Percentiles rank a stretch among this genome's conserved stretches.
Evolutionary conservation across 2,797 vertebrate genomes (phyloP).

Genomic region (Gallirallus australis): DNA sequence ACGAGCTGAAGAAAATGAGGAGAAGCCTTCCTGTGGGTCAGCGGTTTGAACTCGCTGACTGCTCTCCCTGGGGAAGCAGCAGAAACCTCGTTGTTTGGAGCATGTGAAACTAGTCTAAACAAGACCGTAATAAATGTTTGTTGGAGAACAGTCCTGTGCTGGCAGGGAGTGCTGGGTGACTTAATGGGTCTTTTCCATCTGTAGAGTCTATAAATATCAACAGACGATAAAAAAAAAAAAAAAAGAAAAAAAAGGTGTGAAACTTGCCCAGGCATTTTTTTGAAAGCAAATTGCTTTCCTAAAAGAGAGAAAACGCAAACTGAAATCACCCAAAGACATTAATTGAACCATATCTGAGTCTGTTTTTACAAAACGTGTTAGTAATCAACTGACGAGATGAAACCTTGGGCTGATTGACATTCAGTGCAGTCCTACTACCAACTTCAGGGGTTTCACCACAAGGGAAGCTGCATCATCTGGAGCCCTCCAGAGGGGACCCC

Average conservation of each 20-base stretch:
- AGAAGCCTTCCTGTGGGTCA: background rate
- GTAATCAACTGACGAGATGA: background rate
- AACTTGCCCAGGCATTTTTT: background rate
- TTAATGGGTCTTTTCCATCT: constrained; percentile 30
- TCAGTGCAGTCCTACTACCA: background rate
- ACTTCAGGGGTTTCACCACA: accelerated
- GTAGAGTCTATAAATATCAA: constrained; percentile 14
- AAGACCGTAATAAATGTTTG: constrained; percentile 33
- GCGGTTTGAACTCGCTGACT: background rate
- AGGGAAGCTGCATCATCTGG: background rate
- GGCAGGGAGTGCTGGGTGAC: background rate
- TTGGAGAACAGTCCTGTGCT: background rate
- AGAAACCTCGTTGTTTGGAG: constrained; percentile 5
- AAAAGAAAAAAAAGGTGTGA: background rate
- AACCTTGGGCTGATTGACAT: background rate
- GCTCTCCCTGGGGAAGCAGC: background rate
- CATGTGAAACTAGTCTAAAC: constrained; percentile 34
- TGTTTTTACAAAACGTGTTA: background rate
- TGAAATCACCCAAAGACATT: background rate
- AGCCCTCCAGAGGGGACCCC: background rate
- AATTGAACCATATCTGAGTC: background rate
- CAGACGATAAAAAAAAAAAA: background rate
- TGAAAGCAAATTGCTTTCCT: background rate
- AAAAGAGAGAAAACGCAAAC: background rate
- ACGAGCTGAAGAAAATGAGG: background rate